A percentile compares a stretch with the other conserved stretches of the same genome.
Evolutionary conservation across 23 tunicate genomes (phyloP).

Genomic region (Corella eumyota): DNA sequence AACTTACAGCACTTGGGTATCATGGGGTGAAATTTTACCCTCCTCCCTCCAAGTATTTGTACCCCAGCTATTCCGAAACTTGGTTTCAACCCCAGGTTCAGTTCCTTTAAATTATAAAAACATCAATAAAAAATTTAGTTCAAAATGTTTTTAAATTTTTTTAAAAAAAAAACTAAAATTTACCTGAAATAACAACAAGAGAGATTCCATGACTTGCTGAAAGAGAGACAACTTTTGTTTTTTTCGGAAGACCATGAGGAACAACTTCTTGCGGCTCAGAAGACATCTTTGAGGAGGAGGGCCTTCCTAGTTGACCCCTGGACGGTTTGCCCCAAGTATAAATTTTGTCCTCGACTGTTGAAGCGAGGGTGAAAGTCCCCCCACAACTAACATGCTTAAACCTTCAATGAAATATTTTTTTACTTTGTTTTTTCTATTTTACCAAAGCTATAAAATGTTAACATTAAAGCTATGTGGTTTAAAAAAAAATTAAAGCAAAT

Average conservation of each 20-base stretch:
- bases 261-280: slow-evolving; percentile 50
- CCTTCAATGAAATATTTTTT: slow-evolving; percentile 13
- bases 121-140: too few species aligned
- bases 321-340: slow-evolving; percentile 89
- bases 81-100: slow-evolving; percentile 44
- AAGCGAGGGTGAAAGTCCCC: slow-evolving; percentile 85
- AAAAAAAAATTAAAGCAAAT: too few species aligned
- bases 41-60: slow-evolving; percentile 92
- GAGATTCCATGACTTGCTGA: slow-evolving; percentile 72
- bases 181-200: slow-evolving; percentile 78
- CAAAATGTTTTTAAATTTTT: neutral
- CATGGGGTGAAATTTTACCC: slow-evolving; percentile 58
- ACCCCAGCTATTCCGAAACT: slow-evolving; percentile 88
- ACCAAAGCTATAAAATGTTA: neutral
- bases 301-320: slow-evolving; percentile 79
- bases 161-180: neutral
- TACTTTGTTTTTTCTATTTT: neutral
- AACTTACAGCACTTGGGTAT: too few species aligned
- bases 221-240: slow-evolving; percentile 49
- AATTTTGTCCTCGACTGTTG: slow-evolving; percentile 35
- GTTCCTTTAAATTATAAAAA: slow-evolving; percentile 18
- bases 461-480: neutral
- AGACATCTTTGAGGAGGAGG: slow-evolving; percentile 19
- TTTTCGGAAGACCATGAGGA: slow-evolving; percentile 23
- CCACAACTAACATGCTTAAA: slow-evolving; percentile 83